A percentile compares a stretch with the other conserved stretches of the same genome.
These are phyloP conservation scores for Thecocarcelia acutangulata DNA, from an alignment of 2,888 invertebrate genomes.

Conservation along the genomic window DNA sequence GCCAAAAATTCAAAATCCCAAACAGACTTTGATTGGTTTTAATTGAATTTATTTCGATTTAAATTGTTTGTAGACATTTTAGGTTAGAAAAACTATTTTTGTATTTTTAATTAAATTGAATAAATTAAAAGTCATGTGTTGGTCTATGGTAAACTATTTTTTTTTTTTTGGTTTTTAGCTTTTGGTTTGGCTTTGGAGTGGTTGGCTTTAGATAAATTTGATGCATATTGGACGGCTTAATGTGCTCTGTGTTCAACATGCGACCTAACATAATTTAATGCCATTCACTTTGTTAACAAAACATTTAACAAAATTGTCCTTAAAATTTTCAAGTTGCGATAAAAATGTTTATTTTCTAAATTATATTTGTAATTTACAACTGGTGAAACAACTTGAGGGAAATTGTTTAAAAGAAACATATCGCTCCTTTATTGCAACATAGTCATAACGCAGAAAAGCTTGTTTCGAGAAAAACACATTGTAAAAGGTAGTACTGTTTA, in stretches of 20 bases:
- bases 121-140: slow-evolving; percentile 58
- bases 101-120: slow-evolving; percentile 61
- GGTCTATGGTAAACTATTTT: neutral
- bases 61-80: slow-evolving; percentile 62
- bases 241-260: slow-evolving; percentile 55
- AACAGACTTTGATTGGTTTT: slow-evolving; percentile 70
- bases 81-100: slow-evolving; percentile 42
- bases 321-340: neutral
- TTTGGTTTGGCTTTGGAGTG: neutral
- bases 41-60: slow-evolving; percentile 69
- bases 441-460: no score
- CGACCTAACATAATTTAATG: slow-evolving; percentile 54
- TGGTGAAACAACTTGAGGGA: neutral
- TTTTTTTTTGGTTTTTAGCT: neutral
- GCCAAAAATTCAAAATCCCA: slow-evolving; percentile 20
- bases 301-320: slow-evolving; percentile 15
- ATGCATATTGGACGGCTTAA: slow-evolving; percentile 61
- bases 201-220: slow-evolving; percentile 60
- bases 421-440: no score
- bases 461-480: no score
- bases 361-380: slow-evolving; percentile 7
- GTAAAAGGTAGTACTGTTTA: no score
- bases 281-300: slow-evolving; percentile 62
- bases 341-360: neutral
- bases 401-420: neutral